These are phyloP conservation scores for Mercenaria mercenaria DNA, from an alignment of 1,140 invertebrate species.

Conservation along the genomic window DNA sequence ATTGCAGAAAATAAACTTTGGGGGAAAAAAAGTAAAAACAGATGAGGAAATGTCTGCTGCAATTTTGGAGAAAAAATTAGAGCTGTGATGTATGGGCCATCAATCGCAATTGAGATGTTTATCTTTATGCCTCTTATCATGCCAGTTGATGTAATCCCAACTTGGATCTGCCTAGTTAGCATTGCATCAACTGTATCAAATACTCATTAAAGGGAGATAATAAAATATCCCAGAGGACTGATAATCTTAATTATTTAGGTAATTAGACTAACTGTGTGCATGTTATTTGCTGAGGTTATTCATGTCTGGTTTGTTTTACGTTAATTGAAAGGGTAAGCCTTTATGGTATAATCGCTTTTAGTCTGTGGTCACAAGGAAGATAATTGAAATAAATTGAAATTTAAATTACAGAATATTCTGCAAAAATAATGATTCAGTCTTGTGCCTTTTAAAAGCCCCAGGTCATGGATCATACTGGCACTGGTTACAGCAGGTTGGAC, in stretches of 20 bases:
- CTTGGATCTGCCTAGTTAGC: conserved; percentile 18
- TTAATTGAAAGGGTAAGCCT: not conserved
- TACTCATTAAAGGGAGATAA: conserved; percentile 17
- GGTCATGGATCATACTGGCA: too few relatives aligned
- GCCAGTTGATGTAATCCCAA: conserved; percentile 14
- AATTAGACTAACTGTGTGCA: conserved; percentile 9
- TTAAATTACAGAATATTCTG: too few relatives aligned
- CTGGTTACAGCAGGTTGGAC: too few relatives aligned
- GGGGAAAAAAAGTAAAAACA: too few relatives aligned
- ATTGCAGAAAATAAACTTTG: too few relatives aligned
- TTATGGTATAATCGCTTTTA: not conserved
- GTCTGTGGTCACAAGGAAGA: not conserved
- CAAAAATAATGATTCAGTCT: too few relatives aligned
- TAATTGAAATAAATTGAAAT: too few relatives aligned
- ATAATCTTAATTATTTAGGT: not conserved
- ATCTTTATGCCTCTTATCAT: conserved; percentile 44
- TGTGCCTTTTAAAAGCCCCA: too few relatives aligned
- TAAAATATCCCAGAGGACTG: not conserved
- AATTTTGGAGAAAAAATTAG: not conserved
- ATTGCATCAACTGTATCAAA: conserved; percentile 15
- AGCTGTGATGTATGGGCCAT: conserved; percentile 30
- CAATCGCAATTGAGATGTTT: conserved; percentile 14
- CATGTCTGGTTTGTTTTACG: not conserved
- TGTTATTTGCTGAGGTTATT: too few relatives aligned
- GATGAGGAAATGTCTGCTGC: not conserved